A percentile compares a stretch with the other conserved stretches of the same genome.
These are phyloP conservation scores for Calosoma granatense DNA, from an alignment of 1,140 invertebrate species.

Conservation along the genomic window DNA sequence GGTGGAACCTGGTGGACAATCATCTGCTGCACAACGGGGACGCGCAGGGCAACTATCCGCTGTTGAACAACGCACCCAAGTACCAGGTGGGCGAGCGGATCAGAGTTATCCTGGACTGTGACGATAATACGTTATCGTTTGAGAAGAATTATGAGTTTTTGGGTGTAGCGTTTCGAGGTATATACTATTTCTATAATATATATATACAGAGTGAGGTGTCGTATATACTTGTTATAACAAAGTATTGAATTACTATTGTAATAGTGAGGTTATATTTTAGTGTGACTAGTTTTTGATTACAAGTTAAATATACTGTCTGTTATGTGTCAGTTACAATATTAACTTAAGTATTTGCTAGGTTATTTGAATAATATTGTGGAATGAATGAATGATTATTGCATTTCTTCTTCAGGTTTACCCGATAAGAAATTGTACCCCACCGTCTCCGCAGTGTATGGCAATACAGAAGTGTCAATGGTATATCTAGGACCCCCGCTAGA, in stretches of 20 bases:
- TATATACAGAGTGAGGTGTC: not conserved
- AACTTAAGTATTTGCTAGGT: too few relatives aligned
- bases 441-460: conserved; percentile 96
- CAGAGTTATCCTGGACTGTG: conserved; percentile 94
- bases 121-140: conserved; percentile 93
- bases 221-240: too few relatives aligned
- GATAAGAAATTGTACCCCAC: conserved; percentile 91
- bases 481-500: conserved; percentile 90
- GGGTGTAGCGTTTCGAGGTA: conserved; percentile 93
- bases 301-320: too few relatives aligned
- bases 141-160: conserved; percentile 98
- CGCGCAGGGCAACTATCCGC: conserved; percentile 88
- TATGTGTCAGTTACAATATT: too few relatives aligned
- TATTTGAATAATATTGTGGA: too few relatives aligned
- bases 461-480: conserved; percentile 99
- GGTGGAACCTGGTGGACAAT: conserved; percentile 99
- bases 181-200: conserved; percentile 20
- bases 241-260: too few relatives aligned
- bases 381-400: too few relatives aligned
- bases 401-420: conserved; percentile 64
- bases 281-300: too few relatives aligned
- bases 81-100: conserved; percentile 97
- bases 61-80: conserved; percentile 93
- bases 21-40: conserved; percentile 94
- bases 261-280: too few relatives aligned